phyloP scores from a whole-genome alignment of 2,113 vertebrate species.

The Ciconia maguari region DNA sequence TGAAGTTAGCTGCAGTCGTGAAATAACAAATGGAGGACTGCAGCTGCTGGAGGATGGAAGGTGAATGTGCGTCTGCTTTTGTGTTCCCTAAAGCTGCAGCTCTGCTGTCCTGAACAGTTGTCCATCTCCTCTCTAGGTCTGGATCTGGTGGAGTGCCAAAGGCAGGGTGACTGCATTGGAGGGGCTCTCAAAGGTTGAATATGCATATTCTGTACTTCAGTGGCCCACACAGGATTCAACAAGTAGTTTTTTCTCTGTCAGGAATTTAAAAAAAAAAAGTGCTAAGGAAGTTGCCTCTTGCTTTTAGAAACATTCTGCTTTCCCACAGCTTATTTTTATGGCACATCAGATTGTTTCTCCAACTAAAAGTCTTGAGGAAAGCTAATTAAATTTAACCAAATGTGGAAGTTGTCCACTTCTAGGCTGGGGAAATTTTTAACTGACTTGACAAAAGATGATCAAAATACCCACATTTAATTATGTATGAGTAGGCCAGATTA shows the following conservation, averaged over 20 bases:
- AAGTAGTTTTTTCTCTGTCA: neutral
- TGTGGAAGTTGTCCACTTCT: neutral
- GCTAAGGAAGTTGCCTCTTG: neutral
- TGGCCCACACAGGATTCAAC: neutral
- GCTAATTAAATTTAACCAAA: neutral
- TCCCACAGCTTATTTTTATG: neutral
- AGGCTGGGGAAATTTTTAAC: neutral
- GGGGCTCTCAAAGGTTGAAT: neutral
- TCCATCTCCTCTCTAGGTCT: neutral
- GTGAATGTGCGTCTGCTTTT: neutral
- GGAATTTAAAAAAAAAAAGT: neutral
- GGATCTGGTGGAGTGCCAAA: neutral
- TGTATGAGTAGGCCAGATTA: neutral
- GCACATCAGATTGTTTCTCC: neutral
- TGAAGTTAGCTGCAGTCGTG: fast-evolving
- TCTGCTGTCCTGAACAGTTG: neutral
- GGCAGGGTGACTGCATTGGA: neutral
- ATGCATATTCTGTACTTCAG: neutral
- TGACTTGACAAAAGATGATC: neutral
- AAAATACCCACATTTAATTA: neutral
- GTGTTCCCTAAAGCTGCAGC: neutral
- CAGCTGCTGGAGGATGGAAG: neutral
- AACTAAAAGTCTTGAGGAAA: neutral
- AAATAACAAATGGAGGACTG: neutral
- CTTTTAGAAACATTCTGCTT: neutral